phyloP scores from a whole-genome alignment of 1,140 invertebrate species.

The Proctacanthus coquilletti region DNA sequence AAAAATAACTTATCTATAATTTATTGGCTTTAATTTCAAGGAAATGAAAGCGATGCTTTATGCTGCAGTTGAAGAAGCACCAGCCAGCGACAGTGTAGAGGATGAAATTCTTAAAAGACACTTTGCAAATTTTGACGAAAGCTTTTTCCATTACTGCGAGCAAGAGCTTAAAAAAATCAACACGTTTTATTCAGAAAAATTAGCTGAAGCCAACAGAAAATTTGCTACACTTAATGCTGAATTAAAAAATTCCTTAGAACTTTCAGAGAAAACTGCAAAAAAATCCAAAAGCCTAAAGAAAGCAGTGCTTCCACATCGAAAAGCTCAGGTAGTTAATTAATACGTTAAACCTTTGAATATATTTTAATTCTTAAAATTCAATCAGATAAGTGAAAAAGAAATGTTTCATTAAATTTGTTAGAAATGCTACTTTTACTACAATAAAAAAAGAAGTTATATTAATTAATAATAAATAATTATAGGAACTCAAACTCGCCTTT shows the following conservation, averaged over 20 bases:
- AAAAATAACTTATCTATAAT: neutral
- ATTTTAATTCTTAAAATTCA: no score
- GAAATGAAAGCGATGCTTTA: constrained; percentile 89
- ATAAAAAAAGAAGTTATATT: no score
- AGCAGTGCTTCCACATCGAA: constrained; percentile 47
- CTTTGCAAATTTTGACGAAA: constrained; percentile 91
- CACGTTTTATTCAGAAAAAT: constrained; percentile 95
- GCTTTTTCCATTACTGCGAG: constrained; percentile 89
- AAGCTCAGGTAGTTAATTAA: constrained; percentile 30
- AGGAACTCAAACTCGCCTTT: constrained; percentile 94
- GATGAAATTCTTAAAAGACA: constrained; percentile 76
- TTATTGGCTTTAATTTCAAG: constrained; percentile 33
- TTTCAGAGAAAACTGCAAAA: constrained; percentile 37
- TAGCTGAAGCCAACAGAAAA: constrained; percentile 91
- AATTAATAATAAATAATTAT: no score
- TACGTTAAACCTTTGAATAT: constrained; percentile 4
- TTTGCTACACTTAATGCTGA: constrained; percentile 84
- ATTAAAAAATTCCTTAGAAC: constrained; percentile 57
- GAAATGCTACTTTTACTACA: no score
- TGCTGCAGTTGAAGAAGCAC: constrained; percentile 72
- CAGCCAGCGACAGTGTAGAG: constrained; percentile 72
- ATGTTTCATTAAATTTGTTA: no score
- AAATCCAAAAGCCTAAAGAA: constrained; percentile 38
- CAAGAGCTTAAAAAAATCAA: constrained; percentile 93
- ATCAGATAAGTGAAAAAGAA: no score